Percentiles rank a stretch among this genome's conserved stretches.
These are phyloP conservation scores for Embiotoca jacksoni DNA, from an alignment of 2,113 vertebrate genomes.

Conservation along the genomic window DNA sequence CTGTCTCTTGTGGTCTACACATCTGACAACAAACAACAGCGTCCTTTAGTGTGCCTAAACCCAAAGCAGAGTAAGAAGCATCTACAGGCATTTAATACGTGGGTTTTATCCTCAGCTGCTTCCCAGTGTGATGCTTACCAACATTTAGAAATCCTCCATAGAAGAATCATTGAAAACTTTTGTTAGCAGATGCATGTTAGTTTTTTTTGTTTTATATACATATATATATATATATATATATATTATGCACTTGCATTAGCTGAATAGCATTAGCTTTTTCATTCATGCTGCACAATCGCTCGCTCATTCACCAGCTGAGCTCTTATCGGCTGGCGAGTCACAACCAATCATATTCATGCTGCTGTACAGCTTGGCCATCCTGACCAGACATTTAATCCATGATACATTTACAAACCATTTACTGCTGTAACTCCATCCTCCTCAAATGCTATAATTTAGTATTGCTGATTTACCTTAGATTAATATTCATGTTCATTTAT, in stretches of 20 bases:
- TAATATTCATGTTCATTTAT: too few species aligned
- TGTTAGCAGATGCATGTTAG: too few species aligned
- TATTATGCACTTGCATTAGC: too few species aligned
- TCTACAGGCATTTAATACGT: conserved; percentile 3
- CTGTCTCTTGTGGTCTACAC: conserved; percentile 41
- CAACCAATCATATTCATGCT: background rate
- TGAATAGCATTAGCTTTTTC: background rate
- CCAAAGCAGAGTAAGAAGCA: background rate
- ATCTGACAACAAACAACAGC: conserved; percentile 50
- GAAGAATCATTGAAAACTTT: background rate
- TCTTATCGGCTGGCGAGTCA: background rate
- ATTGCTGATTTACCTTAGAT: background rate
- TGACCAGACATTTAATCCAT: background rate
- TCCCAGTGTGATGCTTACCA: background rate
- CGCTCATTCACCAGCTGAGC: background rate
- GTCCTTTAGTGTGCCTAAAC: conserved; percentile 6
- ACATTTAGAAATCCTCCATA: background rate
- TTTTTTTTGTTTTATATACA: too few species aligned
- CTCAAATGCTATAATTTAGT: background rate
- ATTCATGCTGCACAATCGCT: background rate
- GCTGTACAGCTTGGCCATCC: background rate
- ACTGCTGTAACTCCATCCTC: background rate
- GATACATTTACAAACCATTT: too few species aligned
- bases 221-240: too few species aligned
- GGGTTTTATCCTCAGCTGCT: background rate